A percentile compares a stretch with the other conserved stretches of the same genome.
phyloP scores from a whole-genome alignment of 2,113 vertebrate species.

The Apeltes quadracus region DNA sequence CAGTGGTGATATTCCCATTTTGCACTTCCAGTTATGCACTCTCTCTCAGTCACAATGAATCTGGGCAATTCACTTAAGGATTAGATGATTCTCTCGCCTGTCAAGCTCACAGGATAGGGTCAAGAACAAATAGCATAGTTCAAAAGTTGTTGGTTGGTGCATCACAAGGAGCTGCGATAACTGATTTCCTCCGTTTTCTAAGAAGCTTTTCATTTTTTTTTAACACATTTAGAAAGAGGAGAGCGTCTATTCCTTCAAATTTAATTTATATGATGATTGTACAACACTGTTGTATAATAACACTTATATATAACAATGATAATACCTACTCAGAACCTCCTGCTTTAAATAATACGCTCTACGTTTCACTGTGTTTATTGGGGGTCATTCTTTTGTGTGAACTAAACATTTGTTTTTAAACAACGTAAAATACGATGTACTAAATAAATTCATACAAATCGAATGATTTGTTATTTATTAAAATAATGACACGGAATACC shows the following conservation, averaged over 20 bases:
- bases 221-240: not conserved
- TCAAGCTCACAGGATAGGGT: not conserved
- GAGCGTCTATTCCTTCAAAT: not conserved
- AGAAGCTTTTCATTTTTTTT: not conserved
- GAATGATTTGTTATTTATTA: not conserved
- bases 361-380: not conserved
- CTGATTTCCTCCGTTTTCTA: not conserved
- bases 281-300: not conserved
- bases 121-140: not conserved
- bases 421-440: not conserved
- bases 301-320: too few species aligned
- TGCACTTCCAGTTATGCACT: too few species aligned
- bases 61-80: not conserved
- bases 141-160: not conserved
- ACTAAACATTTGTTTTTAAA: not conserved
- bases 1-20: not conserved
- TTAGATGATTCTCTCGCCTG: not conserved
- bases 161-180: not conserved
- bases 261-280: not conserved
- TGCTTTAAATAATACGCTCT: not conserved
- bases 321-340: not conserved
- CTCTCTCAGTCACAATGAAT: not conserved
- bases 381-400: not conserved
- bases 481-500: not conserved
- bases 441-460: not conserved